Conservation (phyloP, 1,140 invertebrate species). For the Anadara kagoshimensis region DNA sequence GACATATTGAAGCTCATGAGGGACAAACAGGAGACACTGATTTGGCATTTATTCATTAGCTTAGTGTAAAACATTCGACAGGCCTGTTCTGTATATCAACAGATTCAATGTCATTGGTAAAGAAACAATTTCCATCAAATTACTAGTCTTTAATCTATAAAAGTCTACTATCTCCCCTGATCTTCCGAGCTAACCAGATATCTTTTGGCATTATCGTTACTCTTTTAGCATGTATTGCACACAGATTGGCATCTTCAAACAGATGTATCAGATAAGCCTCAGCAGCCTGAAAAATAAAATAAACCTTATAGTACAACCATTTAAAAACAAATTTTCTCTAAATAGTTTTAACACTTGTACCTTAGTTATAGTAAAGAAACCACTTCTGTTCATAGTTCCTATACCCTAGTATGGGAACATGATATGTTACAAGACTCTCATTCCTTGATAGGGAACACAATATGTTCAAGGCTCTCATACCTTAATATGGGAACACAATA, state of each 20-base stretch:
- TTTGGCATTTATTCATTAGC: too few relatives aligned
- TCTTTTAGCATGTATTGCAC: slow-evolving; percentile 90
- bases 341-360: too few relatives aligned
- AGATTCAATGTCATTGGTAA: background rate
- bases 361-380: too few relatives aligned
- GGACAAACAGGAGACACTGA: background rate
- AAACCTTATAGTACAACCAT: background rate
- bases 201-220: slow-evolving; percentile 97
- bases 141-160: background rate
- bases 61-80: too few relatives aligned
- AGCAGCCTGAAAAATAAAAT: slow-evolving; percentile 80
- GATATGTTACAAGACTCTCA: too few relatives aligned
- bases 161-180: slow-evolving; percentile 51
- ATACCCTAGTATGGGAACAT: too few relatives aligned
- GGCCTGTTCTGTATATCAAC: too few relatives aligned
- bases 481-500: too few relatives aligned
- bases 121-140: too few relatives aligned
- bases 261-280: slow-evolving; percentile 92
- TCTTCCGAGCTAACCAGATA: slow-evolving; percentile 80
- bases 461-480: too few relatives aligned
- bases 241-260: slow-evolving; percentile 93
- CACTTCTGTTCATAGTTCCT: too few relatives aligned
- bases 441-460: too few relatives aligned
- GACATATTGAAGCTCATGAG: background rate
- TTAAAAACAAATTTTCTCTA: background rate